These are phyloP conservation scores for Temnothorax nylanderi DNA, from an alignment of 1,140 invertebrate species.

Conservation along the genomic window DNA sequence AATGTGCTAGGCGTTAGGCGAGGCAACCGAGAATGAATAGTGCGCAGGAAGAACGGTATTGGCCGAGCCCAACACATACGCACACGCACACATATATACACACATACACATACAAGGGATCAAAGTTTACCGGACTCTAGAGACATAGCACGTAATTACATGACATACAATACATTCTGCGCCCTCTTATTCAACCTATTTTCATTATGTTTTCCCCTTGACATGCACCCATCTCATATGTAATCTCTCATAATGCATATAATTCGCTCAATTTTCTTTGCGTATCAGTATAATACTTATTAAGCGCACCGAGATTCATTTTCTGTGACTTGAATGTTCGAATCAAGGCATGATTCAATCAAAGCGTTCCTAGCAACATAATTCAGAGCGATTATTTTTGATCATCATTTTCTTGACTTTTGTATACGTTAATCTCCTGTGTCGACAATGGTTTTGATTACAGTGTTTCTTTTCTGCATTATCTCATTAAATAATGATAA, in stretches of 20 bases:
- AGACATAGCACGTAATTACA: conserved; percentile 39
- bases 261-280: background rate
- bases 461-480: background rate
- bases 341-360: too few species aligned
- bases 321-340: background rate
- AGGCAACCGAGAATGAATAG: conserved; percentile 28
- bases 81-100: too few species aligned
- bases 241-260: background rate
- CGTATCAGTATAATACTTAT: conserved; percentile 15
- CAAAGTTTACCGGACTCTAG: conserved; percentile 40
- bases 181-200: background rate
- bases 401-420: background rate
- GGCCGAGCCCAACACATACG: background rate
- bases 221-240: background rate
- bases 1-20: conserved; percentile 10
- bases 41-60: conserved; percentile 15
- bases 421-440: background rate
- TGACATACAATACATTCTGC: background rate
- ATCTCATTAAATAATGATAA: background rate
- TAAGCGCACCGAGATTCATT: conserved; percentile 17
- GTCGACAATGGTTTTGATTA: background rate
- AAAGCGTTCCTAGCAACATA: background rate
- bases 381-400: background rate
- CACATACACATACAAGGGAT: background rate
- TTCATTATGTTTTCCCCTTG: background rate